phyloP scores from a whole-genome alignment of 92 coral and sea anemone genomes.

The Umimayanthus kanabou region DNA sequence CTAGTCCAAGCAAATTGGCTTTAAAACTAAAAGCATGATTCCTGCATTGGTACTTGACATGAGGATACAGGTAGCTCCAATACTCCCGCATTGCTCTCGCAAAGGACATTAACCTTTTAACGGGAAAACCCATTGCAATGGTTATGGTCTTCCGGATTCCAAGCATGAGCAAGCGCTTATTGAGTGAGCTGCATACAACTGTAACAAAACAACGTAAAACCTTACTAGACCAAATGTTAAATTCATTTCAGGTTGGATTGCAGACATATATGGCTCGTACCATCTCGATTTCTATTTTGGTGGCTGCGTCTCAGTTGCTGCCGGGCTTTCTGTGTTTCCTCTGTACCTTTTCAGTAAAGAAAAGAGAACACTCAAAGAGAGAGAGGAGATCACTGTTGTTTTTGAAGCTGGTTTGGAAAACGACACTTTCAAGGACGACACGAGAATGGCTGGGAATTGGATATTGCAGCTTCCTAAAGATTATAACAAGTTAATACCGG shows the following conservation, averaged over 20 bases:
- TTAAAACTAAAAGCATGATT: no score
- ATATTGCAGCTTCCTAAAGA: background rate
- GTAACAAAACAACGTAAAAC: no score
- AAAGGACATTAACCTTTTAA: no score
- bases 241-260: background rate
- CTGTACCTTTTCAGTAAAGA: background rate
- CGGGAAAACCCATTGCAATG: no score
- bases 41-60: no score
- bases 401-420: background rate
- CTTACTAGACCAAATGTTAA: no score
- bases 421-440: background rate
- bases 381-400: background rate
- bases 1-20: no score
- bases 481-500: background rate
- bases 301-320: background rate
- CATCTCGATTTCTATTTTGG: background rate
- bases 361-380: background rate
- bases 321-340: slow-evolving; percentile 12
- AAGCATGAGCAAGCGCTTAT: no score
- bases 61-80: no score
- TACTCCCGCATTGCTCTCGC: no score
- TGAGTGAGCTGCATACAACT: no score
- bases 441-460: background rate
- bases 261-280: slow-evolving; percentile 18
- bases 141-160: no score